Base-by-base conservation (phyloP, 1,140 invertebrate species). In the Nylanderia fulva region DNA sequence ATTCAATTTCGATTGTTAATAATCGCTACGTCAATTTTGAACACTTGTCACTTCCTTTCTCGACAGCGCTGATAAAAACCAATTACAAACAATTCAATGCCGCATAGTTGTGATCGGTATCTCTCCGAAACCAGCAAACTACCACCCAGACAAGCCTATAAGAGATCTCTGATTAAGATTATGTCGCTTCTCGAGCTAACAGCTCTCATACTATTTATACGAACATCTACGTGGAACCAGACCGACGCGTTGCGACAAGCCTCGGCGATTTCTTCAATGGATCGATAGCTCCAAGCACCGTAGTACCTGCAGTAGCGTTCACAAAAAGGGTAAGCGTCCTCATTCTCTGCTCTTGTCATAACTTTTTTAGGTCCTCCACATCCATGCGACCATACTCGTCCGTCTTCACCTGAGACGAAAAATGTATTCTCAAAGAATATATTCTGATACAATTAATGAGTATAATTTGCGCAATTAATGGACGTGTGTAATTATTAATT, bases 151-250 rank as follows among this genome's bases (percentile, higher is more conserved):
- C 97, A 98, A 11, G 96, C 97, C 96, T 97, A 91, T 64, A 95
- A 96, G 72, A 85, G n/a, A 52, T 52, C 21, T 15, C n/a, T n/a
- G 5, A 18, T 52, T 79, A 0, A 56, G 42, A 68, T 58, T 52
- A 48, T 7, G 4, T 36, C 6, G 1, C 6, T 6, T 9, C 21
- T n/a, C 8, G 5, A 77, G 8, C 13, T 24, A 36, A 66, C 7
- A 7, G 0, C 9, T 29, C 1, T 84, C 75, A 54, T 56, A 74
- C 36, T 18, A 48, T 48, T 72, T 85, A 63, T 90, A 94, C 96
- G 95, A 92, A 97, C 97, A 95, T 98, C 98, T 83, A 98, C 96
- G 94, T 99, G 98, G 90, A 99, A 94, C 98, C 98, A 99, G 8
- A 99, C 90, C 88, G 95, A 91, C 91, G 96, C 94, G 24, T 95